These are phyloP conservation scores for Bombus turneri DNA, from an alignment of 1,140 invertebrate species.

Conservation along the genomic window DNA sequence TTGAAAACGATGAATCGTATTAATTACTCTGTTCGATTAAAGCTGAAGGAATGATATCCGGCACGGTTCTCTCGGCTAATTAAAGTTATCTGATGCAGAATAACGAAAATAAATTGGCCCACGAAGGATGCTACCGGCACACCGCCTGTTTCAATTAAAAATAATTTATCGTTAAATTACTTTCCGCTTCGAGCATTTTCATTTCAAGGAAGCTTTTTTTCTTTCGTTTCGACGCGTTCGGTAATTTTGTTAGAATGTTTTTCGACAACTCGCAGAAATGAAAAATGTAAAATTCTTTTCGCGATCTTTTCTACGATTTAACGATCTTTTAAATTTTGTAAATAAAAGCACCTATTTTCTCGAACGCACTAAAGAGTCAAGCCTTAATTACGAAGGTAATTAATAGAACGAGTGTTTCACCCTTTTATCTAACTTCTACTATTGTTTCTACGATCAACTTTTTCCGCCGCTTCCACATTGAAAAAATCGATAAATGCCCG, in stretches of 20 bases:
- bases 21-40: neutral
- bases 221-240: neutral
- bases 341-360: neutral
- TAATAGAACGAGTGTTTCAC: neutral
- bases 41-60: neutral
- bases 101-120: constrained; percentile 27
- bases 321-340: neutral
- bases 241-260: neutral
- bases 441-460: neutral
- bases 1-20: neutral
- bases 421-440: neutral
- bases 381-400: neutral
- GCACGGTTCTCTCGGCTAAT: neutral
- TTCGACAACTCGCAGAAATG: too few relatives aligned
- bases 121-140: neutral
- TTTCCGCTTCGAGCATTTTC: neutral
- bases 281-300: too few relatives aligned
- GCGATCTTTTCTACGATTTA: neutral
- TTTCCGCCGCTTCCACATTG: too few relatives aligned
- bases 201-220: neutral
- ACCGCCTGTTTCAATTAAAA: neutral
- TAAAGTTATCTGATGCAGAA: constrained; percentile 15
- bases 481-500: neutral
- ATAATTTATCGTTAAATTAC: neutral
- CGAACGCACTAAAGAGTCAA: neutral